A percentile compares a stretch with the other conserved stretches of the same genome.
phyloP scores from a whole-genome alignment of 2,888 invertebrate genomes.

The Sphinx pinastri region DNA sequence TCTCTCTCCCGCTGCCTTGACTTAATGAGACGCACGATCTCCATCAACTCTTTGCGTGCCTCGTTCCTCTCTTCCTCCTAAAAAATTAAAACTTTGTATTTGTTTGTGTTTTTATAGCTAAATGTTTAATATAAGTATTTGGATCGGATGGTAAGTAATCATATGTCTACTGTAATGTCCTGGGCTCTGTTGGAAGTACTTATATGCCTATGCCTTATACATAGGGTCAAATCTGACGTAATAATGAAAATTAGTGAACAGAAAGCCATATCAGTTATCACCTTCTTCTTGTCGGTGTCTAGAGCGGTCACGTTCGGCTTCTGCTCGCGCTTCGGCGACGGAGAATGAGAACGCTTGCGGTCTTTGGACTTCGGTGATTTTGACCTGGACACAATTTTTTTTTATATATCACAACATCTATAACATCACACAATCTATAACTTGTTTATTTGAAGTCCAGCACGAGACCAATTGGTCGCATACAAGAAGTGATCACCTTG shows the following conservation, averaged over 20 bases:
- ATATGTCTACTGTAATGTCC: no score
- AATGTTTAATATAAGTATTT: no score
- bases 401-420: neutral
- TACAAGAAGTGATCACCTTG: no score
- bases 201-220: no score
- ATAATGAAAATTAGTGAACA: no score
- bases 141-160: no score
- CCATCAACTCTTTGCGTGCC: conserved; percentile 77
- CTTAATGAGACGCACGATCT: conserved; percentile 78
- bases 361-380: conserved; percentile 2
- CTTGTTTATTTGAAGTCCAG: no score
- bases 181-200: no score
- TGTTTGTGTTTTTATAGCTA: no score
- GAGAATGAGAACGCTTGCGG: neutral
- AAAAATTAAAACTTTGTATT: conserved; percentile 20
- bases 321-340: neutral
- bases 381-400: neutral
- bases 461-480: no score
- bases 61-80: conserved; percentile 50
- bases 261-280: neutral
- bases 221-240: no score
- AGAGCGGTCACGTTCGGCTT: neutral
- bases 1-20: conserved; percentile 70
- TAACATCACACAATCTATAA: no score
- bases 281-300: conserved; percentile 9